These are phyloP conservation scores for Oceanodroma tethys DNA, from an alignment of 2,113 vertebrate genomes.

Conservation along the genomic window DNA sequence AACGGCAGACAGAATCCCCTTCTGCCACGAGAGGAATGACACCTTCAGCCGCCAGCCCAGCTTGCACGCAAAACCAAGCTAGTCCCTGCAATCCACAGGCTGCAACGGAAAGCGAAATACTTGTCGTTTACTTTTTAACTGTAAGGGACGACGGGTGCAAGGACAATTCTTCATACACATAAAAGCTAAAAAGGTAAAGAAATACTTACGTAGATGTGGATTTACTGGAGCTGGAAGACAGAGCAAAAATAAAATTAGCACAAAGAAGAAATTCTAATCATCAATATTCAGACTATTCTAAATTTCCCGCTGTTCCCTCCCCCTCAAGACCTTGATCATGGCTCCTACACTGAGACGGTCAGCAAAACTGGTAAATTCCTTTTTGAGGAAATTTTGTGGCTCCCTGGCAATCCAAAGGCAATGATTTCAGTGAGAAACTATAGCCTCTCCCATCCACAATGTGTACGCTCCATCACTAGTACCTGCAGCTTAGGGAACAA, in stretches of 20 bases:
- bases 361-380: background rate
- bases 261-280: background rate
- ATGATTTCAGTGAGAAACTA: background rate
- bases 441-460: background rate
- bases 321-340: background rate
- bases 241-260: slow-evolving; percentile 20
- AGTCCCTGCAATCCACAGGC: fast-evolving
- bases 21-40: background rate
- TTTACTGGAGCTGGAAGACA: slow-evolving; percentile 77
- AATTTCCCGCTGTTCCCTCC: background rate
- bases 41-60: background rate
- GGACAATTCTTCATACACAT: background rate
- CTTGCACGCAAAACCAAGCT: background rate
- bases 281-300: background rate
- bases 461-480: too few species aligned
- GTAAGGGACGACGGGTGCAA: fast-evolving
- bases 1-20: fast-evolving
- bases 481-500: background rate
- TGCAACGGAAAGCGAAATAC: background rate
- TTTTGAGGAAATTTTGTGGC: background rate
- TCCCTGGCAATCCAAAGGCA: background rate
- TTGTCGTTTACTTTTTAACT: background rate
- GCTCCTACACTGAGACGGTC: background rate
- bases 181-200: background rate
- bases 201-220: slow-evolving; percentile 79